phyloP scores from a whole-genome alignment of 2,113 vertebrate genomes.

The Mormyrus iriodes region DNA sequence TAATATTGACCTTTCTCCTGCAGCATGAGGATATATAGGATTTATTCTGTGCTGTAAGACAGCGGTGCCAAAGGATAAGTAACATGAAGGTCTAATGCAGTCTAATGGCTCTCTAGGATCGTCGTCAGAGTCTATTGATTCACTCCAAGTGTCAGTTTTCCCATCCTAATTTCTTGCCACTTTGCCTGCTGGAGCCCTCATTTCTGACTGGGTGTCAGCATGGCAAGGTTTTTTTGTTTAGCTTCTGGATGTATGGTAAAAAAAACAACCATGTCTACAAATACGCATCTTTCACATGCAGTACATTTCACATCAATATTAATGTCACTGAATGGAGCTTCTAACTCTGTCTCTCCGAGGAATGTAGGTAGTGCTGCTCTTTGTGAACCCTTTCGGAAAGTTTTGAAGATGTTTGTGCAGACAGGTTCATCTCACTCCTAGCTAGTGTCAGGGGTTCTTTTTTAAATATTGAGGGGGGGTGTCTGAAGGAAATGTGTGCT shows the following conservation, averaged over 20 bases:
- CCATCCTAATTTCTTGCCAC: slow-evolving; percentile 1
- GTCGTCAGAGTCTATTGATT: background rate
- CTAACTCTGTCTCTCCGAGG: background rate
- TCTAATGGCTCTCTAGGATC: background rate
- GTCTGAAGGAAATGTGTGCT: slow-evolving; percentile 7
- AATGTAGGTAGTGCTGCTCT: background rate
- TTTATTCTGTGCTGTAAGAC: background rate
- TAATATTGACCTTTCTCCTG: slow-evolving; percentile 5
- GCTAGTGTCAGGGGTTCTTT: slow-evolving; percentile 26
- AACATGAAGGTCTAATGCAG: slow-evolving; percentile 14
- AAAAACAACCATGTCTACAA: background rate
- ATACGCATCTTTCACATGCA: background rate
- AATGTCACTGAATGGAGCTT: background rate
- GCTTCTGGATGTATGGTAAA: background rate
- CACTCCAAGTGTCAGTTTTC: background rate
- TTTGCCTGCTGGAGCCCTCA: background rate
- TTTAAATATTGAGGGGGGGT: too few species aligned
- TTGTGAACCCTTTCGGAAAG: background rate
- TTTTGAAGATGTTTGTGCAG: background rate
- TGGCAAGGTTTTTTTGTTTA: background rate
- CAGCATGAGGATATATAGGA: too few species aligned
- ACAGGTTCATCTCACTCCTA: background rate
- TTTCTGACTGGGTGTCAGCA: background rate
- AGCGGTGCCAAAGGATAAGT: background rate
- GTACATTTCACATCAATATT: background rate